These are phyloP conservation scores for Bradypus variegatus DNA, from an alignment of 2,797 vertebrate species.

Conservation along the genomic window DNA sequence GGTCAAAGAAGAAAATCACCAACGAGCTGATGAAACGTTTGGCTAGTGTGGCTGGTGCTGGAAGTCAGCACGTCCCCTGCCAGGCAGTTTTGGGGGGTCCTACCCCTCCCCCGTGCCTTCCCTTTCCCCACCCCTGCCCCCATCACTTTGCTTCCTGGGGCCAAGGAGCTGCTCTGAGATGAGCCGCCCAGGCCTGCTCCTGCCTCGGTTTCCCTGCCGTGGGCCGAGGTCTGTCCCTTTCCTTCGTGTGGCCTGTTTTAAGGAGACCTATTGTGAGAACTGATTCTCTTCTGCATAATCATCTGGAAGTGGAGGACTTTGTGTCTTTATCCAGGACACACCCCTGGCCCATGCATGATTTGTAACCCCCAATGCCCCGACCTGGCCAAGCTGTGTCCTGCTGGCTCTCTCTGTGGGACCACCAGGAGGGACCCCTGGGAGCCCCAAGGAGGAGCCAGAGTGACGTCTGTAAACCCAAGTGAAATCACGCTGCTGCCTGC, in stretches of 20 bases:
- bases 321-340: neutral
- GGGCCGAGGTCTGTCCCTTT: neutral
- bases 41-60: too few species aligned
- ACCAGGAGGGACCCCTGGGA: too few species aligned
- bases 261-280: neutral
- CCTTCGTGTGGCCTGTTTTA: neutral
- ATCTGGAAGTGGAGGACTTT: neutral
- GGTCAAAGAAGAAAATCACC: rapidly evolving
- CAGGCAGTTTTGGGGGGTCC: too few species aligned
- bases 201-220: too few species aligned
- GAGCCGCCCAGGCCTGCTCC: neutral
- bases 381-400: neutral
- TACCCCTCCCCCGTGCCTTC: neutral
- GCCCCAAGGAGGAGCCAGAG: rapidly evolving
- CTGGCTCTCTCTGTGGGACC: too few species aligned
- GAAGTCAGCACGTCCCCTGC: too few species aligned
- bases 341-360: neutral
- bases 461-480: rapidly evolving
- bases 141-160: too few species aligned
- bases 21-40: rapidly evolving
- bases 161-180: too few species aligned
- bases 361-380: neutral
- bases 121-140: neutral
- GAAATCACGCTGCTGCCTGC: too few species aligned
- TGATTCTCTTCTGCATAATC: neutral